Evolutionary conservation across 2,888 invertebrate genomes (phyloP).

Genomic region (Ormia ochracea): DNA sequence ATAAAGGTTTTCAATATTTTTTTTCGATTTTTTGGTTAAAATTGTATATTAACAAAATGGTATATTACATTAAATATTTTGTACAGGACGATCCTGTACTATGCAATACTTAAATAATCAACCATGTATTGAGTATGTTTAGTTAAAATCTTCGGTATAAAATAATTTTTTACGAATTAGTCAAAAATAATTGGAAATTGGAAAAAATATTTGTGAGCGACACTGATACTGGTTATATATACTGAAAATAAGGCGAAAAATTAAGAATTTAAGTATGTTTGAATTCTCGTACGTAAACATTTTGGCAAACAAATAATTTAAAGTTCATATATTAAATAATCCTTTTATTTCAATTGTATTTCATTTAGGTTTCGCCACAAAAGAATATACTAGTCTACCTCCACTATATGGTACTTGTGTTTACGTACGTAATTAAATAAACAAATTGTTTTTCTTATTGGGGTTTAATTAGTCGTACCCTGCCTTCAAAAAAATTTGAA

Average conservation of each 20-base stretch:
- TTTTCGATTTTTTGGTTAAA: too few species aligned
- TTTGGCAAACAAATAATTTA: not conserved
- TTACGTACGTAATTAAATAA: slow-evolving; percentile 44
- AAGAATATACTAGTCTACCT: slow-evolving; percentile 26
- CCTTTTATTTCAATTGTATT: not conserved
- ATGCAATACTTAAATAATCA: not conserved
- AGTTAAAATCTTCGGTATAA: not conserved
- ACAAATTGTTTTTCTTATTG: slow-evolving; percentile 48
- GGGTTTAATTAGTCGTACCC: slow-evolving; percentile 18
- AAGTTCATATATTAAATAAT: not conserved
- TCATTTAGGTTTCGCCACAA: slow-evolving; percentile 30
- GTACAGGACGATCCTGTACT: not conserved
- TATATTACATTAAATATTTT: too few species aligned
- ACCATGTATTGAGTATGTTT: not conserved
- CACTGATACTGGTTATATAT: too few species aligned
- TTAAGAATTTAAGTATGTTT: slow-evolving; percentile 10
- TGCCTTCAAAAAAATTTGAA: slow-evolving; percentile 18
- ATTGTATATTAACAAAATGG: too few species aligned
- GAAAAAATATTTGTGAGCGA: too few species aligned
- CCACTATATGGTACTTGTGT: slow-evolving; percentile 12
- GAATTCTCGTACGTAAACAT: not conserved
- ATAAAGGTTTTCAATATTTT: too few species aligned
- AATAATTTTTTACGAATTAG: too few species aligned
- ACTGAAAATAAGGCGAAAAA: not conserved
- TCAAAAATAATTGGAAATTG: too few species aligned